A percentile compares a stretch with the other conserved stretches of the same genome.
Conservation (phyloP, 37 sponge, comb jelly and placozoan species). For the Cladorhizidae sp. region DNA sequence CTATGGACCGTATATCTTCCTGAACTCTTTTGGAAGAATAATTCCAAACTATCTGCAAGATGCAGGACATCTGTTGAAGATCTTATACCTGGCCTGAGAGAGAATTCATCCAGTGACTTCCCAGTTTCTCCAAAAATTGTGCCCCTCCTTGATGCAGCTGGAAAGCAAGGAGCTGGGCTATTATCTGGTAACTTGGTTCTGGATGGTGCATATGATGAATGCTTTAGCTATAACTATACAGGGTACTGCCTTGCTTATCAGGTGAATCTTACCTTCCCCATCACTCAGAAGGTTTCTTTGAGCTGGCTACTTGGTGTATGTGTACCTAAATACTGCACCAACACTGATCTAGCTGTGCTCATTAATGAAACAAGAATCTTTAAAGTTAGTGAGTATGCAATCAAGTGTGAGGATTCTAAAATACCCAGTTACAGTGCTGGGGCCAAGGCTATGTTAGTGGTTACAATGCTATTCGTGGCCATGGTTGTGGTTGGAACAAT, state of each 20-base stretch:
- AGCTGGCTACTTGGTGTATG: constrained; percentile 19
- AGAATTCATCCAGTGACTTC: too few species aligned
- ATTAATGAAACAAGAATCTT: background rate
- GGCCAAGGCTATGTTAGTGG: constrained; percentile 54
- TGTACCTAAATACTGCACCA: constrained; percentile 29
- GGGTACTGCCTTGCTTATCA: constrained; percentile 34
- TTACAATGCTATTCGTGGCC: constrained; percentile 26
- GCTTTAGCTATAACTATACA: constrained; percentile 29
- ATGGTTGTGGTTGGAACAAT: constrained; percentile 19
- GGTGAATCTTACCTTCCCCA: background rate
- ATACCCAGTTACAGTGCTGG: constrained; percentile 28
- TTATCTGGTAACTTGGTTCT: constrained; percentile 40
- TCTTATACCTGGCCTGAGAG: too few species aligned
- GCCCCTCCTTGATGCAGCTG: constrained; percentile 12
- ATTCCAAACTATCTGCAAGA: too few species aligned
- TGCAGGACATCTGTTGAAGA: too few species aligned
- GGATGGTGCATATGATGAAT: constrained; percentile 72
- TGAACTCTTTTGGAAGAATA: too few species aligned
- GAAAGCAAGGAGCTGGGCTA: constrained; percentile 25
- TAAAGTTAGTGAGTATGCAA: background rate
- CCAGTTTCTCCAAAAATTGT: background rate
- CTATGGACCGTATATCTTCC: too few species aligned
- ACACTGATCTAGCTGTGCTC: background rate
- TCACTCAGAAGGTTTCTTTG: background rate
- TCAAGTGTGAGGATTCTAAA: background rate